Evolutionary conservation across 2,113 vertebrate genomes (phyloP).

Genomic region (Delphinus delphis): DNA sequence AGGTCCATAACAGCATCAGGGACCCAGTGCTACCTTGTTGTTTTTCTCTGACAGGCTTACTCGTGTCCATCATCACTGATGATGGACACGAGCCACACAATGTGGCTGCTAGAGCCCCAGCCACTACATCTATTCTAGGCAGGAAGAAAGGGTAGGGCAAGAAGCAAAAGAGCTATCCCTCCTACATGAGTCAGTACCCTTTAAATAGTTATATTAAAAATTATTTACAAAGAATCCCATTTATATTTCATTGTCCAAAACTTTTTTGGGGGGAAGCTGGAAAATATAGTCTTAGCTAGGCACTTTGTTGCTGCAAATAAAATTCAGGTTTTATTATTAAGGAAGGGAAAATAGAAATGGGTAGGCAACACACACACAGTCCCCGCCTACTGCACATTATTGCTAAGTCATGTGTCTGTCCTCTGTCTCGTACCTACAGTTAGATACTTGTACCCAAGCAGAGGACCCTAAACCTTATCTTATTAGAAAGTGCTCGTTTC

Average conservation of each 20-base stretch:
- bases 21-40: background rate
- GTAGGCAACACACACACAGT: background rate
- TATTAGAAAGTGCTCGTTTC: background rate
- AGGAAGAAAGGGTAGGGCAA: background rate
- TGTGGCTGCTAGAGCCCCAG: background rate
- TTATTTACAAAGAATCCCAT: background rate
- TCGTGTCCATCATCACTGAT: background rate
- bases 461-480: background rate
- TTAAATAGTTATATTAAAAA: background rate
- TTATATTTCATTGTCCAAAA: background rate
- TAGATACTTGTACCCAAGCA: background rate
- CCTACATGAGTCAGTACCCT: background rate
- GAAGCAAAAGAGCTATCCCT: background rate
- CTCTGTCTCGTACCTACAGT: background rate
- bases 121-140: background rate
- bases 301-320: background rate
- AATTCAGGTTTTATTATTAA: slow-evolving; percentile 16
- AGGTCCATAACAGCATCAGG: background rate
- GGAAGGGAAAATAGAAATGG: background rate
- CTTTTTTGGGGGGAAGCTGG: background rate
- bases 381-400: background rate
- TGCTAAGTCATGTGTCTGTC: background rate
- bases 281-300: background rate
- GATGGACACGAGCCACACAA: background rate
- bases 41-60: background rate